phyloP scores from a whole-genome alignment of 2,797 vertebrate species.

The Notolabrus celidotus region DNA sequence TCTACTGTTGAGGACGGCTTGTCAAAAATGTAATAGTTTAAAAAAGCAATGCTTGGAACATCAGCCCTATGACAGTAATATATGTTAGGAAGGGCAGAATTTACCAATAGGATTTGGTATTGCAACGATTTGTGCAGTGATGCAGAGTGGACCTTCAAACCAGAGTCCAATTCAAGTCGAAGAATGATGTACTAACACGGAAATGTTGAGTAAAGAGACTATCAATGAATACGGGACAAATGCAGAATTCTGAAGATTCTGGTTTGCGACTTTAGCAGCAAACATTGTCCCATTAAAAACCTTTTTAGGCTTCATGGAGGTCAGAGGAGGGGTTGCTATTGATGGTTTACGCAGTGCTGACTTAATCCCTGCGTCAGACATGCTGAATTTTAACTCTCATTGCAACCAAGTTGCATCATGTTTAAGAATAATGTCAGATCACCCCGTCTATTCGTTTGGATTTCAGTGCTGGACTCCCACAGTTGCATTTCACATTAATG shows the following conservation, averaged over 20 bases:
- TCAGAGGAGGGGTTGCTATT: conserved; percentile 22
- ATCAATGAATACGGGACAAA: fast-evolving
- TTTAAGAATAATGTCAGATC: conserved; percentile 56
- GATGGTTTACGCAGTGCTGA: conserved; percentile 42
- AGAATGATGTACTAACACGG: conserved; percentile 1
- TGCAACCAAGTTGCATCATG: conserved; percentile 79
- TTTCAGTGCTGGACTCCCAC: conserved; percentile 26
- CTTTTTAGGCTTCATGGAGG: conserved; percentile 27
- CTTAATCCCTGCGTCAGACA: conserved; percentile 55
- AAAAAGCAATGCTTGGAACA: conserved; percentile 20
- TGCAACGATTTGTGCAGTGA: conserved; percentile 26
- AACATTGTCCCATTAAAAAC: conserved; percentile 36
- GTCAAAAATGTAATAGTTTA: conserved; percentile 10
- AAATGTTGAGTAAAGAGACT: neutral
- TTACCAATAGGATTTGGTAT: conserved; percentile 43
- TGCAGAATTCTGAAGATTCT: conserved; percentile 5
- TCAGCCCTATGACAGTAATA: conserved; percentile 19
- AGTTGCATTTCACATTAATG: conserved; percentile 43
- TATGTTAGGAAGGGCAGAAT: conserved; percentile 25
- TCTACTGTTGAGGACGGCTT: conserved; percentile 34
- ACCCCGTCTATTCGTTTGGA: conserved; percentile 45
- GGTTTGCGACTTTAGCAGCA: neutral
- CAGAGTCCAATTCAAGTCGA: conserved; percentile 19
- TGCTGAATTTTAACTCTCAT: conserved; percentile 60
- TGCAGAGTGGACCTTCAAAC: conserved; percentile 10